Evolutionary conservation across 2,797 vertebrate species (phyloP).

Genomic region (Champsocephalus esox): DNA sequence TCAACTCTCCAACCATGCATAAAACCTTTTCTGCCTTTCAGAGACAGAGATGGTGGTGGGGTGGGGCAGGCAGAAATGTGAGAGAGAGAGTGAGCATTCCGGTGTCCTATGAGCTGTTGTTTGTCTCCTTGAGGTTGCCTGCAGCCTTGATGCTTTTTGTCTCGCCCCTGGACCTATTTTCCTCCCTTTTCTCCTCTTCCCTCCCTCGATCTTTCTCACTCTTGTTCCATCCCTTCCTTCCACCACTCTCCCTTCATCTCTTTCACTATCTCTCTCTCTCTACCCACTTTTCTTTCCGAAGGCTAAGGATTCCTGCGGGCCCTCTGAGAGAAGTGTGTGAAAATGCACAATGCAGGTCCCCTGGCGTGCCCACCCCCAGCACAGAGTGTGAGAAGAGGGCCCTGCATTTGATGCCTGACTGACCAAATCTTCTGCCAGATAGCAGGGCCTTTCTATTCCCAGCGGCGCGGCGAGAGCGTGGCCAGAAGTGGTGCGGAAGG

Average conservation of each 20-base stretch:
- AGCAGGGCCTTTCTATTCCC: slow-evolving; percentile 88
- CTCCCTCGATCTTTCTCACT: slow-evolving; percentile 51
- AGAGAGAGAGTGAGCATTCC: slow-evolving; percentile 21
- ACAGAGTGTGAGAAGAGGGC: slow-evolving; percentile 88
- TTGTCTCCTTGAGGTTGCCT: slow-evolving; percentile 54
- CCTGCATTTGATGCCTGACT: slow-evolving; percentile 90
- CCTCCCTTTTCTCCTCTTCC: slow-evolving; percentile 47
- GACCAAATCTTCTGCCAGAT: slow-evolving; percentile 89
- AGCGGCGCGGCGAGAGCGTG: slow-evolving; percentile 81
- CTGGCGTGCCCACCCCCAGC: slow-evolving; percentile 69
- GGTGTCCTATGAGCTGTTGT: slow-evolving; percentile 41
- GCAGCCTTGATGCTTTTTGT: slow-evolving; percentile 68
- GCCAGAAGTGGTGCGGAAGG: slow-evolving; percentile 89
- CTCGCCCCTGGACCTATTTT: slow-evolving; percentile 65
- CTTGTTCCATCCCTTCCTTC: slow-evolving; percentile 9
- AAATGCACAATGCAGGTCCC: slow-evolving; percentile 85
- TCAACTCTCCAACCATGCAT: slow-evolving; percentile 62
- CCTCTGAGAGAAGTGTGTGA: slow-evolving; percentile 83
- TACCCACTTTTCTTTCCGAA: slow-evolving; percentile 69
- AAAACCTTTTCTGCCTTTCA: slow-evolving; percentile 62
- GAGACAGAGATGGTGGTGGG: slow-evolving; percentile 27
- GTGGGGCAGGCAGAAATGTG: background rate
- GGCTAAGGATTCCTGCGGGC: slow-evolving; percentile 76
- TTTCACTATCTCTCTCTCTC: slow-evolving; percentile 43
- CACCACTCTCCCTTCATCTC: slow-evolving; percentile 40